Base-by-base conservation (phyloP, 1,140 invertebrate genomes). In the Vanessa atalanta region DNA sequence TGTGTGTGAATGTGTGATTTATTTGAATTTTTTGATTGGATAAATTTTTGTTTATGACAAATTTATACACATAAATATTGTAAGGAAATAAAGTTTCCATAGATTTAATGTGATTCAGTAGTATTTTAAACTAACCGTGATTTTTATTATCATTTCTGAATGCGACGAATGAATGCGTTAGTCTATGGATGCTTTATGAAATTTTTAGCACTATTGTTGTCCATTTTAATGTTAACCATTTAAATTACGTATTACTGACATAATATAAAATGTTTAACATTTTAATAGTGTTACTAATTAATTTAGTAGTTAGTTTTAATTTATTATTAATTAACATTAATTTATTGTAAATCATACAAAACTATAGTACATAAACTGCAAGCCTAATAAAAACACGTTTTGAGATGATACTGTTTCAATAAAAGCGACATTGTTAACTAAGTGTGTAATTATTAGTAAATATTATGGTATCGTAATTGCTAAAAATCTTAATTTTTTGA, bases 281-380 rank as follows among this genome's bases (percentile, higher is more conserved):
- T 23, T 57, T 11, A 57, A 14, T 57, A 57, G 16, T n/a, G 20
- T 23, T 13, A 23, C 53, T 20, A 23, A 57, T 23, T 57, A 16
- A 53, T 23, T 12, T 23, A 26, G 53, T 57, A 23, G 20, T 57
- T 57, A 57, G 20, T 23, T 57, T 57, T 57, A 57, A 53, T 53
- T 16, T 16, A 53, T n/a, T n/a, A 53, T 20, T 53, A 53, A 53
- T 53, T 53, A 53, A 53, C 50, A 53, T 53, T 53, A 53, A 53
- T 53, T 53, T 53, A 53, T 53, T 53, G n/a, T 16, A 53, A 9
- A 53, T n/a, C 50, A 53, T 53, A 53, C 50, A 53, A 53, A 53
- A 53, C 14, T 16, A 53, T 53, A 53, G 48, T 50, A 50, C 3
- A 53, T 4, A 20, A 53, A n/a, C n/a, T 50, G 0, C 11, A 0